Base-by-base conservation (phyloP, 2,888 invertebrate genomes). In the Clusia tigrina region DNA sequence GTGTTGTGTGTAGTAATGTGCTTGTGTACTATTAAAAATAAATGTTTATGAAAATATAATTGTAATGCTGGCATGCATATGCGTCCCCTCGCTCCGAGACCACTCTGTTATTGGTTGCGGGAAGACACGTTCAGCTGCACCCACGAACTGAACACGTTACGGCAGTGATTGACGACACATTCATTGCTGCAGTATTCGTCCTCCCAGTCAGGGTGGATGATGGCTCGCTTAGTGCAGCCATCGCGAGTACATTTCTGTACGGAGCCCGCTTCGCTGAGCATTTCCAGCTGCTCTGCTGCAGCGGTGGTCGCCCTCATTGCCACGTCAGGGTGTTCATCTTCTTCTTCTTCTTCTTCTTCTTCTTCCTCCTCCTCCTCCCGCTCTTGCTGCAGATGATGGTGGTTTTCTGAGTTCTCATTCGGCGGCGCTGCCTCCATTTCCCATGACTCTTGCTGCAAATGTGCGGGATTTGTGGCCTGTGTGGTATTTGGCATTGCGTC, bases 161-260 rank as follows among this genome's bases (percentile, higher is more conserved):
- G 92, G 90, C 96, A 96, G 85, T 97, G 96, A 83, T 91, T 93
- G 82, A 96, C 94, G 69, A 96, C 96, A 86, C 96, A 97, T 85
- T 96, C 95, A 85, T 95, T 96, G 85, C 95, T 95, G 87, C 96
- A 97, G 84, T 96, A 97, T 84, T 96, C 96, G 82, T 94, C 94
- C 84, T 96, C 96, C 96, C 96, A 96, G 85, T 95, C 95, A 69
- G 91, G 91, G 86, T 93, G 95, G 71, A 94, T 90, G 76, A 95
- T 91, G 69, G 96, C 95, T 52, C 91, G 90, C 85, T 96, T 96
- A 68, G 90, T 90, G 85, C 96, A 97, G 71, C 95, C 95, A 78
- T 91, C 91, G 67, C 96, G 90, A 78, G 94, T 93, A 85, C 94
- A 95, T 64, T 91, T 88, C 58, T 81, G 83, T 51, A 72, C 74